phyloP scores from a whole-genome alignment of 2,797 vertebrate genomes.

The Girardinus metallicus region DNA sequence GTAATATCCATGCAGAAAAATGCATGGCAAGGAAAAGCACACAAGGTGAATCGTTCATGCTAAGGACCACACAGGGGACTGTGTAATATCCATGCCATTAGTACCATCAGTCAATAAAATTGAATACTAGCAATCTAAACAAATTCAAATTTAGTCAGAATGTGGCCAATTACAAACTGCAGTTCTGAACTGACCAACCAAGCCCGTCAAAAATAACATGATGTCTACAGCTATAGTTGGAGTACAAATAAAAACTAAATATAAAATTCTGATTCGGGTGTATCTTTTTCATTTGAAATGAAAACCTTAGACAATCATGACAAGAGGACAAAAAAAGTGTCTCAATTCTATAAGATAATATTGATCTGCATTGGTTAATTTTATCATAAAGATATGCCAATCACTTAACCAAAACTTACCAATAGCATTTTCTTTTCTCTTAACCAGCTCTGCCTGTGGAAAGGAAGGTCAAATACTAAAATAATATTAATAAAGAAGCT shows the following conservation, averaged over 20 bases:
- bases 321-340: background rate
- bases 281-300: background rate
- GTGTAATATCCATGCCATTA: background rate
- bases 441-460: background rate
- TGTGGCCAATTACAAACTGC: background rate
- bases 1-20: background rate
- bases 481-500: background rate
- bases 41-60: background rate
- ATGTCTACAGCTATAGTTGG: background rate
- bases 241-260: background rate
- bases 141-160: background rate
- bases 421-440: background rate
- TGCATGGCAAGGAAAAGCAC: background rate
- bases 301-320: conserved; percentile 1
- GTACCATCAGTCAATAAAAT: background rate
- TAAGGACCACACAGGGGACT: background rate
- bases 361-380: background rate
- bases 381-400: background rate
- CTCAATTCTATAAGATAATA: background rate
- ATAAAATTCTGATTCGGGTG: background rate
- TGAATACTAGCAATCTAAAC: background rate
- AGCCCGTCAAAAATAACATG: background rate
- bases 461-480: background rate
- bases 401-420: background rate
- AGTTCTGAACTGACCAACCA: background rate